phyloP scores from a whole-genome alignment of 2,113 vertebrate species.

The Bubo scandiacus region DNA sequence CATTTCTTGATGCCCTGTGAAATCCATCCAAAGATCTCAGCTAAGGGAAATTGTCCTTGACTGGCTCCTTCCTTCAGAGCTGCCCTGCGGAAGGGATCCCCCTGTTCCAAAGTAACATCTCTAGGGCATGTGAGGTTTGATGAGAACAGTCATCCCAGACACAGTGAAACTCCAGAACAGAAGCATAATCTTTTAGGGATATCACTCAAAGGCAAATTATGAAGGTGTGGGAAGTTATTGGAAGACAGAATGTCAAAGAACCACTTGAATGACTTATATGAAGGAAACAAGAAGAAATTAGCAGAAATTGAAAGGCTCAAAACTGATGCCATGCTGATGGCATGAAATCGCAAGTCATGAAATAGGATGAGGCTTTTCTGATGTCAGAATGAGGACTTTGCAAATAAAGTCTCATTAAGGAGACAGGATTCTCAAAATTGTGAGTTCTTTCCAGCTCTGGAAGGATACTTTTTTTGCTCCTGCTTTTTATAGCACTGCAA shows the following conservation, averaged over 20 bases:
- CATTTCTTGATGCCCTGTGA: not conserved
- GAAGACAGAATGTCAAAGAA: not conserved
- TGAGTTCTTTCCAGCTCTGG: not conserved
- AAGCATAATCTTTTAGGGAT: not conserved
- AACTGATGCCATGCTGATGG: not conserved
- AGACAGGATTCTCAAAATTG: not conserved
- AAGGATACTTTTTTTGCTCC: not conserved
- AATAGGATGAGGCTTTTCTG: not conserved
- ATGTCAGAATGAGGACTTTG: not conserved
- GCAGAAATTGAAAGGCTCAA: not conserved
- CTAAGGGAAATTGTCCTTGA: not conserved
- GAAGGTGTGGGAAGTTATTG: not conserved
- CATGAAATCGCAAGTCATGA: not conserved
- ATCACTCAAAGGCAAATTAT: not conserved
- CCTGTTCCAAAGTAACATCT: rapidly evolving
- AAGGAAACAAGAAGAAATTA: not conserved
- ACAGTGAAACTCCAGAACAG: not conserved
- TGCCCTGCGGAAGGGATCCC: not conserved
- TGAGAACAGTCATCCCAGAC: not conserved
- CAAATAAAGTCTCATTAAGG: not conserved
- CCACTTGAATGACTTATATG: not conserved
- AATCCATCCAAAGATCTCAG: not conserved
- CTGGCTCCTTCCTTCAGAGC: not conserved
- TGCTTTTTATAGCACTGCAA: not conserved
- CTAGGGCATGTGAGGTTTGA: not conserved